A percentile compares a stretch with the other conserved stretches of the same genome.
Conservation (phyloP, 1,140 invertebrate genomes). For the Zaprionus tsacasi region DNA sequence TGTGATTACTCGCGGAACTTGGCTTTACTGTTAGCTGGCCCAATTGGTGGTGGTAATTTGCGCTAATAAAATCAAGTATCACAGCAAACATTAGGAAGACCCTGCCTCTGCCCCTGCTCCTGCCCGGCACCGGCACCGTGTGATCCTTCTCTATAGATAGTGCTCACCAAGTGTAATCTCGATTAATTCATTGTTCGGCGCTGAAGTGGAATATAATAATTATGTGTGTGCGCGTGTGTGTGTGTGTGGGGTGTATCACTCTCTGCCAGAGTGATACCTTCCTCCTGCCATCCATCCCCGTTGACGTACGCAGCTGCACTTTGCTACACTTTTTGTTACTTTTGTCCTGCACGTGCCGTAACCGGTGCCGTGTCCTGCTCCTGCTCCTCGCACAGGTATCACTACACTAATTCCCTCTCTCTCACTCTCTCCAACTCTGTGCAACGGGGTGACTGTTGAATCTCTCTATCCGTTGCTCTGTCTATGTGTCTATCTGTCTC, state of each 20-base stretch:
- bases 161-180: conserved; percentile 77
- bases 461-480: not conserved
- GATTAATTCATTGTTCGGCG: conserved; percentile 77
- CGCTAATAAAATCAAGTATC: conserved; percentile 84
- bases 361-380: conserved; percentile 32
- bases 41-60: conserved; percentile 78
- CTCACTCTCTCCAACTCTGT: not conserved
- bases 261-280: not conserved
- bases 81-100: conserved; percentile 55
- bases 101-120: conserved; percentile 23
- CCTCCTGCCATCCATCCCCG: not conserved
- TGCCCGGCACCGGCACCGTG: conserved; percentile 27
- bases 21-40: conserved; percentile 44
- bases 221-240: conserved; percentile 56
- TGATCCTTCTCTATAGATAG: conserved; percentile 63
- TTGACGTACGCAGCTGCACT: conserved; percentile 67
- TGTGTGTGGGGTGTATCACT: conserved; percentile 37
- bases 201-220: conserved; percentile 83
- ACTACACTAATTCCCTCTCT: conserved; percentile 27
- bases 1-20: conserved; percentile 70
- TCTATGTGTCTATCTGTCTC: conserved; percentile 19
- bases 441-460: conserved; percentile 52
- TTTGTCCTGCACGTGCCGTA: conserved; percentile 65
- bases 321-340: conserved; percentile 71
- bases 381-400: conserved; percentile 57